Conservation (phyloP, 2,797 vertebrate genomes). For the Periparus ater region DNA sequence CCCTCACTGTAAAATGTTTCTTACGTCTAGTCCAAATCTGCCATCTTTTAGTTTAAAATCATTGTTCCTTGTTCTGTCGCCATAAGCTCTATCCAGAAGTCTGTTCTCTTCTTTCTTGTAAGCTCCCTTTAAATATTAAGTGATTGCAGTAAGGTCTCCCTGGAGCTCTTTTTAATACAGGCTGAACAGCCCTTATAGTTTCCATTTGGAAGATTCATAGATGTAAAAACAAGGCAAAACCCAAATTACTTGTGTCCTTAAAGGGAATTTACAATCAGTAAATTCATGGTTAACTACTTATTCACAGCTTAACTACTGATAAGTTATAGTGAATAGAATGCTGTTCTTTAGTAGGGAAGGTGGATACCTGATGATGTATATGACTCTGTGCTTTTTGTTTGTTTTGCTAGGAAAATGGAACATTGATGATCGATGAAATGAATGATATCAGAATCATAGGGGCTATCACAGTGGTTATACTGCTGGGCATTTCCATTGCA, state of each 20-base stretch:
- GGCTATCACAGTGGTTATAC: constrained; percentile 90
- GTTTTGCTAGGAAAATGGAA: constrained; percentile 75
- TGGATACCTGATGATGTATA: neutral
- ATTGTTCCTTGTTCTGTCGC: fast-evolving
- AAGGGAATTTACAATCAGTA: neutral
- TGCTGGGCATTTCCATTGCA: constrained; percentile 94
- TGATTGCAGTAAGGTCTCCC: fast-evolving
- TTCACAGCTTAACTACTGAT: neutral
- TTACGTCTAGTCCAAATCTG: neutral
- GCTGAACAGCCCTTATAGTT: neutral
- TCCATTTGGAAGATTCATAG: neutral
- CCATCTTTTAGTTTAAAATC: neutral
- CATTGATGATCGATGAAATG: constrained; percentile 85
- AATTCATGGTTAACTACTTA: neutral
- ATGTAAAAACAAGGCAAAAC: neutral
- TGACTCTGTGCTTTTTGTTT: neutral
- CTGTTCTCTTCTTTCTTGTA: neutral
- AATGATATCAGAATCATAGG: constrained; percentile 96
- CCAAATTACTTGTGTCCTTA: neutral
- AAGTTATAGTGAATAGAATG: neutral
- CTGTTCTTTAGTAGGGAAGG: neutral
- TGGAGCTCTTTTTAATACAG: neutral
- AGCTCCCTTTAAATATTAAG: neutral
- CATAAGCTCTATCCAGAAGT: neutral
- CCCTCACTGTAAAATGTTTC: neutral